Conservation (phyloP, 1,140 invertebrate genomes). For the Drosophila mojavensis region DNA sequence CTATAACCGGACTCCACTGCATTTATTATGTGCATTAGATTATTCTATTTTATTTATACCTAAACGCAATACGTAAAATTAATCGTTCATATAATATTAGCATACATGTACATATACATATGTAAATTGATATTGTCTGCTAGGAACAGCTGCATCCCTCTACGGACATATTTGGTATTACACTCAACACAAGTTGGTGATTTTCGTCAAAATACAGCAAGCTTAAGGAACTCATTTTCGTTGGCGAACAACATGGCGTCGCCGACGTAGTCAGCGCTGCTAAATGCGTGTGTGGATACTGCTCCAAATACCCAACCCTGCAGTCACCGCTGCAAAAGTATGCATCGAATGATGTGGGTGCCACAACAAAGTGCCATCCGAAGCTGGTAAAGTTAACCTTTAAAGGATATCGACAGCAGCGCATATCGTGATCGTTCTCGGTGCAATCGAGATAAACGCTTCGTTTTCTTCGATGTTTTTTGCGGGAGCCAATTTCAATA, state of each 20-base stretch:
- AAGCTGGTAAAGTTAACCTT: conserved; percentile 98
- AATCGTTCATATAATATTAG: conserved; percentile 3
- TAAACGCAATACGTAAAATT: conserved; percentile 27
- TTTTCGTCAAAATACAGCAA: conserved; percentile 97
- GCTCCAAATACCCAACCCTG: conserved; percentile 94
- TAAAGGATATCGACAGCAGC: conserved; percentile 95
- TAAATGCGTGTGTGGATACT: conserved; percentile 97
- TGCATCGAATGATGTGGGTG: conserved; percentile 97
- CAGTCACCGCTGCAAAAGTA: conserved; percentile 98
- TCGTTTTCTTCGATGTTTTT: conserved; percentile 89
- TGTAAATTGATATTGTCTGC: conserved; percentile 33
- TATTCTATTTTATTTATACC: conserved; percentile 36
- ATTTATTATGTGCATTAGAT: conserved; percentile 16
- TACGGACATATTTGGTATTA: conserved; percentile 96
- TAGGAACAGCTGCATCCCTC: conserved; percentile 96
- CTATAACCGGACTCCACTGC: not conserved
- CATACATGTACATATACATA: not conserved
- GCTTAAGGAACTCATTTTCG: conserved; percentile 94
- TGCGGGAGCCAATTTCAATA: conserved; percentile 90
- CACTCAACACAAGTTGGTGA: conserved; percentile 94
- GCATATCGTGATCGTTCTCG: conserved; percentile 87
- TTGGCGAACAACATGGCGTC: conserved; percentile 94
- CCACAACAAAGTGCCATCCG: conserved; percentile 99
- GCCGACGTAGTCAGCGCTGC: conserved; percentile 90
- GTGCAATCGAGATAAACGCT: conserved; percentile 84